phyloP scores from a whole-genome alignment of 2,113 vertebrate species.

The Arenaria interpres region DNA sequence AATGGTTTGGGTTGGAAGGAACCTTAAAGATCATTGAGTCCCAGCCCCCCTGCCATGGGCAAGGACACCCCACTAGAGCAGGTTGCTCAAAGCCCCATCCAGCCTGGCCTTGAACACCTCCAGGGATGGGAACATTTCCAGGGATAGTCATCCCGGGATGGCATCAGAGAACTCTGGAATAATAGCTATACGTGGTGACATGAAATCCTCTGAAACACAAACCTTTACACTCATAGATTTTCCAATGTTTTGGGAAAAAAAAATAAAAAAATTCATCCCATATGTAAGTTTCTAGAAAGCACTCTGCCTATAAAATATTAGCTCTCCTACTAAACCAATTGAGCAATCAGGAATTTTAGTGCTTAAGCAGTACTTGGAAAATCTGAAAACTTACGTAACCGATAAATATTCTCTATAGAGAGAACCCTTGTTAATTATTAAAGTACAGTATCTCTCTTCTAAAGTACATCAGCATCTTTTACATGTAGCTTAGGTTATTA shows the following conservation, averaged over 20 bases:
- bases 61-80: no score
- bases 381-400: conserved; percentile 32
- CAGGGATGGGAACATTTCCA: no score
- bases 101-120: no score
- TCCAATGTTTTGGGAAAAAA: not conserved
- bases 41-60: no score
- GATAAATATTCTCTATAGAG: conserved; percentile 41
- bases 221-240: not conserved
- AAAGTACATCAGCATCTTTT: conserved; percentile 44
- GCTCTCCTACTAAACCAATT: not conserved
- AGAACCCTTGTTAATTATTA: conserved; percentile 41
- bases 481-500: conserved; percentile 35
- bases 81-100: no score
- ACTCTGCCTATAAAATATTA: not conserved
- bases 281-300: conserved; percentile 30
- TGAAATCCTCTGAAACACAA: not conserved
- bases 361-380: conserved; percentile 25
- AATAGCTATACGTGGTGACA: not conserved
- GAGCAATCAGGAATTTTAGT: not conserved
- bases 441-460: conserved; percentile 40
- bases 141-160: not conserved
- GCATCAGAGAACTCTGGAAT: not conserved
- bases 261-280: not conserved
- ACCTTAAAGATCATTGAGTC: no score
- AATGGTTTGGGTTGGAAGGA: no score